A percentile compares a stretch with the other conserved stretches of the same genome.
Evolutionary conservation across 1,140 invertebrate genomes (phyloP).

Genomic region (Drosophila pseudoananassae): DNA sequence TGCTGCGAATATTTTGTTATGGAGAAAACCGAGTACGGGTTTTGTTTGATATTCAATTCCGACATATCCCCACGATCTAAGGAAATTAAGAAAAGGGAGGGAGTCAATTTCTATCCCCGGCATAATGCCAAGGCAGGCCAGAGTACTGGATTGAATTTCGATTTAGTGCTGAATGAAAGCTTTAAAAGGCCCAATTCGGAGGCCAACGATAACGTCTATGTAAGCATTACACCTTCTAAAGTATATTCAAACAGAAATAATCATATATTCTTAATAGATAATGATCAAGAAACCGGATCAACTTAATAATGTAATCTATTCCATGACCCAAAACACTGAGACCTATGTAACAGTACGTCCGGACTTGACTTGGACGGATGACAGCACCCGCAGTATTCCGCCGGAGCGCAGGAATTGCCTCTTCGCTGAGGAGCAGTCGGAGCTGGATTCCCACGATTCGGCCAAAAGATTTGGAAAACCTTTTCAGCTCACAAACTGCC

Average conservation of each 20-base stretch:
- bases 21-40: conserved; percentile 70
- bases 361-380: conserved; percentile 64
- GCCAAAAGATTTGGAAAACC: conserved; percentile 24
- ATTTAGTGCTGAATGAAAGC: conserved; percentile 40
- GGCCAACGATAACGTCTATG: conserved; percentile 65
- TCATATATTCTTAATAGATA: conserved; percentile 29
- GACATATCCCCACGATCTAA: conserved; percentile 41
- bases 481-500: conserved; percentile 59
- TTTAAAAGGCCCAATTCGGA: conserved; percentile 54
- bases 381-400: conserved; percentile 39
- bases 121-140: conserved; percentile 73
- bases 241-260: not conserved
- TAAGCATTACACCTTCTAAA: not conserved
- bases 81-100: conserved; percentile 31
- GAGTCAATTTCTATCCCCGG: conserved; percentile 52
- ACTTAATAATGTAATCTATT: conserved; percentile 55
- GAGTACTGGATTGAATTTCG: conserved; percentile 59
- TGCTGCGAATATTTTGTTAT: conserved; percentile 67
- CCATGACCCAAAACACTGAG: conserved; percentile 70
- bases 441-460: conserved; percentile 50
- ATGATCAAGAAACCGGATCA: conserved; percentile 73
- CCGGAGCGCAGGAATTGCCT: conserved; percentile 61
- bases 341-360: conserved; percentile 68
- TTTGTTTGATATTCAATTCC: conserved; percentile 71
- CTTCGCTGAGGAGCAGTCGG: conserved; percentile 54